Conservation (phyloP, 2,113 vertebrate species). For the Microcebus griseorufus region DNA sequence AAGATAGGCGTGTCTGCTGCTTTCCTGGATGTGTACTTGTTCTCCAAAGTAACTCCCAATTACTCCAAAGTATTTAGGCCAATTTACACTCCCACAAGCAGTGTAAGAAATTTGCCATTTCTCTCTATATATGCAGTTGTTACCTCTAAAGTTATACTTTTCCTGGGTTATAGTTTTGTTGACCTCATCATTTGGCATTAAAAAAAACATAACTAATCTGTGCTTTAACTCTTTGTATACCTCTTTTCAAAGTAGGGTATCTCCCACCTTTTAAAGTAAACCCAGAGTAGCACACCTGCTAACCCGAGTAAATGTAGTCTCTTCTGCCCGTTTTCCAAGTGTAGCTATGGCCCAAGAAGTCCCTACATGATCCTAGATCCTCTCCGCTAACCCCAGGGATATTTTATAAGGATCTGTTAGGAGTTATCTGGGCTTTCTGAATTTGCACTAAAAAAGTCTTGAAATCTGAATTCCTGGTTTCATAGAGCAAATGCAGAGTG, state of each 20-base stretch:
- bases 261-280: background rate
- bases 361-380: background rate
- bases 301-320: background rate
- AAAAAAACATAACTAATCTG: background rate
- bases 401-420: background rate
- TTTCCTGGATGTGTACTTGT: background rate
- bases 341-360: background rate
- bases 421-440: background rate
- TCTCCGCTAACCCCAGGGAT: background rate
- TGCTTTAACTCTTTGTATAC: background rate
- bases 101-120: background rate
- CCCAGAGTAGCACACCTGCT: background rate
- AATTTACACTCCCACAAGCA: background rate
- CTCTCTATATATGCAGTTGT: background rate
- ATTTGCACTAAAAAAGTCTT: background rate
- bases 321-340: background rate
- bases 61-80: background rate
- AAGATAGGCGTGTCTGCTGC: background rate
- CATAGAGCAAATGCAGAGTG: background rate
- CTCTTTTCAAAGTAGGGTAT: background rate
- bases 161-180: background rate
- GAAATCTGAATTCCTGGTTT: background rate
- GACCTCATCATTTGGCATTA: background rate
- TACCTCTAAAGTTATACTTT: background rate
- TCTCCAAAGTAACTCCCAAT: background rate